Percentiles rank a stretch among this genome's conserved stretches.
Evolutionary conservation across 2,888 invertebrate genomes (phyloP).

Genomic region (Hirtodrosophila alboralis): DNA sequence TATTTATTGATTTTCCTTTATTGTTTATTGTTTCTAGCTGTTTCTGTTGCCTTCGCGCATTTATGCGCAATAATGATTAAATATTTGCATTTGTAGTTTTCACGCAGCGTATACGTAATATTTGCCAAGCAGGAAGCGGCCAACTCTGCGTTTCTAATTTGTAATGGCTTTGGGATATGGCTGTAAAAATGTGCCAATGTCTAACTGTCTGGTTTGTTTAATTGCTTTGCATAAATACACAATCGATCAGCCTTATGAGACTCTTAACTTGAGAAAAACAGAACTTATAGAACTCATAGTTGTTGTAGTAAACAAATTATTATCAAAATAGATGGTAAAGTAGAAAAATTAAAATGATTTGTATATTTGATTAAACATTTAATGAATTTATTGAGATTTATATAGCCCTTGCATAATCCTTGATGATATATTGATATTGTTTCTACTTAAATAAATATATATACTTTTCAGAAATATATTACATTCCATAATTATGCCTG

Average conservation of each 20-base stretch:
- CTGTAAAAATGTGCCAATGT: slow-evolving; percentile 12
- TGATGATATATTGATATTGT: too few relatives aligned
- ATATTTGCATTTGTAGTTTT: slow-evolving; percentile 67
- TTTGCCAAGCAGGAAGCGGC: slow-evolving; percentile 56
- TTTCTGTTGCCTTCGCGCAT: slow-evolving; percentile 28
- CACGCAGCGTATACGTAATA: slow-evolving; percentile 69
- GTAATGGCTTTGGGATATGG: slow-evolving; percentile 30
- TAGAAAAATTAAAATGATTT: neutral
- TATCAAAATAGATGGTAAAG: too few relatives aligned
- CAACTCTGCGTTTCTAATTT: neutral
- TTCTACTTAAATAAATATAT: too few relatives aligned
- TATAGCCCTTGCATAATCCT: too few relatives aligned
- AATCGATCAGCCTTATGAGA: slow-evolving; percentile 13
- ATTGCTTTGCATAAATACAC: slow-evolving; percentile 31
- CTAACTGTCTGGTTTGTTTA: slow-evolving; percentile 13
- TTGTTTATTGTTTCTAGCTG: slow-evolving; percentile 42
- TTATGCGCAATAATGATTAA: slow-evolving; percentile 67
- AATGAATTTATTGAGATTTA: too few relatives aligned
- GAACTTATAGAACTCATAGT: neutral
- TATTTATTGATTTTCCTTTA: slow-evolving; percentile 47
- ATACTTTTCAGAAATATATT: too few relatives aligned
- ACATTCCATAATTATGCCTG: too few relatives aligned
- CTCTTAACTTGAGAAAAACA: neutral
- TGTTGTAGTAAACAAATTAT: slow-evolving; percentile 23
- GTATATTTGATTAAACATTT: too few relatives aligned